phyloP scores from a whole-genome alignment of 2,888 invertebrate genomes.

The Mantis religiosa region DNA sequence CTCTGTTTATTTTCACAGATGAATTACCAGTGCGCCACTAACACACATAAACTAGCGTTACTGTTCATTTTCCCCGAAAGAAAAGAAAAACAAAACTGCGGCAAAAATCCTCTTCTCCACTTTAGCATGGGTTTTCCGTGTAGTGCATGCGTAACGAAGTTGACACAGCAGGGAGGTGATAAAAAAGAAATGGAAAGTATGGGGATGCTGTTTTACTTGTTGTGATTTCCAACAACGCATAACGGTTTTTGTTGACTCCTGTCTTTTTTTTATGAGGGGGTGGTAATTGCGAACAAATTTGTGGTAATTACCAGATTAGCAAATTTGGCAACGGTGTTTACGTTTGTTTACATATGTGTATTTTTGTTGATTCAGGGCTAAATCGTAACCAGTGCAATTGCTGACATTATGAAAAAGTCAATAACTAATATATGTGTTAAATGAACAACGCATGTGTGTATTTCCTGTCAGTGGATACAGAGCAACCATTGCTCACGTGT shows the following conservation, averaged over 20 bases:
- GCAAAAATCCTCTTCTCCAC: background rate
- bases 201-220: background rate
- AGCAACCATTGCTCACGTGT: too few species aligned
- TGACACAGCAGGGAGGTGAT: background rate
- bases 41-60: background rate
- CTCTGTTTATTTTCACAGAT: slow-evolving; percentile 15
- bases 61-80: background rate
- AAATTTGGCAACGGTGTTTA: background rate
- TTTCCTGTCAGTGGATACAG: too few species aligned
- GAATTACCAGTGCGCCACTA: background rate
- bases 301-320: background rate
- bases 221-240: background rate
- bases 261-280: background rate
- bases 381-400: too few species aligned
- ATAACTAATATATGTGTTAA: too few species aligned
- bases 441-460: too few species aligned
- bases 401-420: too few species aligned
- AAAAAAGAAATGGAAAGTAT: background rate
- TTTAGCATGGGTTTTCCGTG: slow-evolving; percentile 5
- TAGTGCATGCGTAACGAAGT: slow-evolving; percentile 2
- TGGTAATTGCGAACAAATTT: background rate
- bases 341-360: background rate
- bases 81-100: background rate
- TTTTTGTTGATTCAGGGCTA: background rate
- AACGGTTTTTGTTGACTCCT: background rate